A percentile compares a stretch with the other conserved stretches of the same genome.
Conservation (phyloP, 2,888 invertebrate species). For the Morpho helenor region DNA sequence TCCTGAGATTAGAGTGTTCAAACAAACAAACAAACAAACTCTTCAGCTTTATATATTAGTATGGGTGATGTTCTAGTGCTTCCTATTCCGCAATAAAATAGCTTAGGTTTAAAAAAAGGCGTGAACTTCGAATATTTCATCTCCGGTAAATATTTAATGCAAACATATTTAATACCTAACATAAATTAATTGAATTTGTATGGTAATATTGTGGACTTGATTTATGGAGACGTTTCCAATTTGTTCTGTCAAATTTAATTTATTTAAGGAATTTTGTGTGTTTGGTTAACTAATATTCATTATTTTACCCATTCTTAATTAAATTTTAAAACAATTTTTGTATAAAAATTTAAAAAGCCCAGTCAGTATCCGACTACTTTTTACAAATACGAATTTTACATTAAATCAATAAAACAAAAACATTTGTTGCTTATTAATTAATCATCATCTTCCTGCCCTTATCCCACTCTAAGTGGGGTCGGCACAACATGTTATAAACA, state of each 20-base stretch:
- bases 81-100: too few relatives aligned
- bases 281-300: not conserved
- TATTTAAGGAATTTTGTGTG: conserved; percentile 11
- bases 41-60: too few relatives aligned
- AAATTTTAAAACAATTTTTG: not conserved
- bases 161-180: conserved; percentile 14
- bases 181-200: conserved; percentile 16
- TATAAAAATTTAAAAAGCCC: not conserved
- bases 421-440: too few relatives aligned
- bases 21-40: too few relatives aligned
- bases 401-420: not conserved
- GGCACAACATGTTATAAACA: too few relatives aligned
- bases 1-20: too few relatives aligned
- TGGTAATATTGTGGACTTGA: conserved; percentile 18
- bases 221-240: conserved; percentile 14
- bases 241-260: conserved; percentile 16
- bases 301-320: conserved; percentile 6
- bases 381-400: not conserved
- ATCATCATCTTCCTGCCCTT: too few relatives aligned
- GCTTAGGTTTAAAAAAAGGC: conserved; percentile 6
- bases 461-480: too few relatives aligned
- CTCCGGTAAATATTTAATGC: conserved; percentile 13
- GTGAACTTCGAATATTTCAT: conserved; percentile 22
- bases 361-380: not conserved
- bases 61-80: too few relatives aligned